phyloP scores from a whole-genome alignment of 2,888 invertebrate genomes.

The Theretra japonica region DNA sequence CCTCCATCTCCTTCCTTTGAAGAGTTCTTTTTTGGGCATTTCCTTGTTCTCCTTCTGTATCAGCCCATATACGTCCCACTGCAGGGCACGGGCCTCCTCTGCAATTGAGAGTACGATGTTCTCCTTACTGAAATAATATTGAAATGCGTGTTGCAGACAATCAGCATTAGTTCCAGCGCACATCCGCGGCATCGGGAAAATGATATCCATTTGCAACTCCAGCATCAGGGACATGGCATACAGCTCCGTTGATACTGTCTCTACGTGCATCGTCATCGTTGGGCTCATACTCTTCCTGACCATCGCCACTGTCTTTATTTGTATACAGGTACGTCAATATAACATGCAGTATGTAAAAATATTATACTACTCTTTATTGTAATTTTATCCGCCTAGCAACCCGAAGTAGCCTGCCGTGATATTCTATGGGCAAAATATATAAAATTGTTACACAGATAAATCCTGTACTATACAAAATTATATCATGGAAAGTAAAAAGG shows the following conservation, averaged over 20 bases:
- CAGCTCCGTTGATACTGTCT: constrained; percentile 93
- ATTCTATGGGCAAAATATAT: too few species aligned
- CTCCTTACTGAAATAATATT: background rate
- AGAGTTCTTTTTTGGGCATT: too few species aligned
- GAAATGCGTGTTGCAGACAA: constrained; percentile 66
- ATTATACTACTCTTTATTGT: background rate
- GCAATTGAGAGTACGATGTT: too few species aligned
- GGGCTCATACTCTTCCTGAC: constrained; percentile 92
- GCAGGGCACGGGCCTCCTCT: too few species aligned
- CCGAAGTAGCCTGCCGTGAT: too few species aligned
- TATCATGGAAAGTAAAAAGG: too few species aligned
- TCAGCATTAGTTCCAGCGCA: constrained; percentile 90
- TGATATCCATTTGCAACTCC: constrained; percentile 87
- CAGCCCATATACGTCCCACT: too few species aligned
- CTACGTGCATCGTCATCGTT: constrained; percentile 93
- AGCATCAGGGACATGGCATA: constrained; percentile 87
- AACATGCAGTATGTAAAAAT: background rate
- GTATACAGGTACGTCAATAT: constrained; percentile 87
- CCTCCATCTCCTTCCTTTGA: too few species aligned
- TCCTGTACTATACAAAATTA: too few species aligned
- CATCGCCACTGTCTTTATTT: constrained; percentile 92
- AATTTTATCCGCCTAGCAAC: too few species aligned
- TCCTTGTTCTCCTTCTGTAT: too few species aligned
- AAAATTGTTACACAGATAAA: too few species aligned
- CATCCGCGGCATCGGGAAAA: constrained; percentile 89